Evolutionary conservation across 2,113 vertebrate species (phyloP).

Genomic region (Anguilla japonica): DNA sequence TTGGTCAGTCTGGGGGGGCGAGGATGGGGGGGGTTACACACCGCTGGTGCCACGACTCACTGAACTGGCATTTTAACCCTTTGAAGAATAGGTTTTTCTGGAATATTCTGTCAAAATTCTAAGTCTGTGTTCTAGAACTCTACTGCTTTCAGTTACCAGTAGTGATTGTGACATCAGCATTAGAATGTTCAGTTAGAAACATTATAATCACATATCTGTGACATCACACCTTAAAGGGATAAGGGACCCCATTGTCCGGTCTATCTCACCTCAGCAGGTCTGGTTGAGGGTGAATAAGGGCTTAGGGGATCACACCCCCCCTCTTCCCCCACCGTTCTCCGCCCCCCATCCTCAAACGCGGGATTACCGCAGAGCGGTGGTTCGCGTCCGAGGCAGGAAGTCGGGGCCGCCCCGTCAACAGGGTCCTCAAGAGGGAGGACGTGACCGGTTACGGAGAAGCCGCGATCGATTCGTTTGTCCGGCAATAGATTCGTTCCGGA

Average conservation of each 20-base stretch:
- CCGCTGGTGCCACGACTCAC: background rate
- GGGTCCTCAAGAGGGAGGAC: background rate
- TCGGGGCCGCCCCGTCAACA: constrained; percentile 10
- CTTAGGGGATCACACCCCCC: background rate
- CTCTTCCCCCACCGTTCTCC: too few relatives aligned
- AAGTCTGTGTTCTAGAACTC: too few relatives aligned
- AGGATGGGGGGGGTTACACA: background rate
- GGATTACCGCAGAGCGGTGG: constrained; percentile 20
- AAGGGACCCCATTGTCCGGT: background rate
- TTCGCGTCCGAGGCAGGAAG: constrained; percentile 25
- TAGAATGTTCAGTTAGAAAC: too few relatives aligned
- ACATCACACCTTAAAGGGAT: too few relatives aligned
- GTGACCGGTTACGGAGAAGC: background rate
- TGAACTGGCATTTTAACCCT: background rate
- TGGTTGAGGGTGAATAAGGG: background rate
- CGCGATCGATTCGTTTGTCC: background rate
- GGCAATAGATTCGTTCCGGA: constrained; percentile 19
- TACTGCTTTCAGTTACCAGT: too few relatives aligned
- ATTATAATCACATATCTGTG: too few relatives aligned
- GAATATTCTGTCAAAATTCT: too few relatives aligned
- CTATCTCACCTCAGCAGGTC: background rate
- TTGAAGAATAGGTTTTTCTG: too few relatives aligned
- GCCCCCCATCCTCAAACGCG: background rate
- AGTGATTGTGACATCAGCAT: too few relatives aligned
- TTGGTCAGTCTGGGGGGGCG: too few relatives aligned